Evolutionary conservation across 2,113 vertebrate genomes (phyloP), one percentile per base, ranked within the genome.

Genomic region (Panurus biarmicus): DNA sequence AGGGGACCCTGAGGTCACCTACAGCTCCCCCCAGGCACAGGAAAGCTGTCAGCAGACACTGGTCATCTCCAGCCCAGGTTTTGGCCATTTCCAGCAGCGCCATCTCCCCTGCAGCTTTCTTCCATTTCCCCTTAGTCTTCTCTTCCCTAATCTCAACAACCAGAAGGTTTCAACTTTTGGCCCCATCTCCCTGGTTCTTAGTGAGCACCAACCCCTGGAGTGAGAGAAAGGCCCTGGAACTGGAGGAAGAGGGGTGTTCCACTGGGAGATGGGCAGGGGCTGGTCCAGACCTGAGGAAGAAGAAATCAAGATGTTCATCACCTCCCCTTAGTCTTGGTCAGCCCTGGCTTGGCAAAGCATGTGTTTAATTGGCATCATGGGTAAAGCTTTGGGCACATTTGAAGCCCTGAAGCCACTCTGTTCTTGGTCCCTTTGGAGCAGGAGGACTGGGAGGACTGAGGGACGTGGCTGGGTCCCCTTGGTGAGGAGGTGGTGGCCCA

Each of bases 321-420:
- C 7, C 2, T 9, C 48, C 28, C 1, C 73, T 38, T 53, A 15
- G 7, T 6, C 36, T 3, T 0, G 44, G n/a, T 25, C 69, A 64
- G 33, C 31, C 18, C 57, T 33, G 56, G 25, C 45, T 60, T 3
- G 1, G 58, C 44, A 62, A 15, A 56, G 62, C 36, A 5, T 50
- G 26, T 0, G 6, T 26, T 57, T 0, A 2, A 4, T 7, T 31
- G 8, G 57, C 19, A 11, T 12, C 56, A 1, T 3, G 4, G 21
- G 19, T 14, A 4, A 66, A 54, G 26, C 2, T 77, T 11, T 69
- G 64, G 73, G 33, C 33, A 36, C 33, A 21, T 65, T 6, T 31
- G 57, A 69, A 84, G 11, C 53, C 53, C 42, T 29, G 29, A 18
- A 22, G 65, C 0, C 1, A 2, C 11, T 44, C n/a, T 8, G 2